These are phyloP conservation scores for Edolisoma coerulescens DNA, from an alignment of 2,113 vertebrate genomes.

Conservation along the genomic window DNA sequence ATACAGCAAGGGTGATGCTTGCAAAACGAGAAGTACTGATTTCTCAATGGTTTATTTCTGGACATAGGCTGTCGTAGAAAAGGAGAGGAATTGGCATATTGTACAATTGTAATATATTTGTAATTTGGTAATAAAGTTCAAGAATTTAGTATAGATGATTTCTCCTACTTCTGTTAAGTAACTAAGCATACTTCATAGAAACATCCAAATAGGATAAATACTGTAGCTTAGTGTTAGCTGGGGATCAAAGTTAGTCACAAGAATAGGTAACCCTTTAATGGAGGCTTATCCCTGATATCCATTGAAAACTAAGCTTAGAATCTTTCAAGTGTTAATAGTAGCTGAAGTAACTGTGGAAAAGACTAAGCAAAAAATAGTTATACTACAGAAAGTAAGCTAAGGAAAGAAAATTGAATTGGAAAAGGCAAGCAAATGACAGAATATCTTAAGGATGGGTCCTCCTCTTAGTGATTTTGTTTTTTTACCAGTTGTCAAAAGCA, in stretches of 20 bases:
- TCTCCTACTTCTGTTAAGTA: not conserved
- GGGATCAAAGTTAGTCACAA: not conserved
- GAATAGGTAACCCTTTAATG: not conserved
- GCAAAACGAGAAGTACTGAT: not conserved
- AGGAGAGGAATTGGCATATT: not conserved
- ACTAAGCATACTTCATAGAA: not conserved
- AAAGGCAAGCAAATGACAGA: not conserved
- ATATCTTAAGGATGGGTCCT: not conserved
- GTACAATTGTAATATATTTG: not conserved
- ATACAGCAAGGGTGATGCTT: not conserved
- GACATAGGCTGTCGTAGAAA: not conserved
- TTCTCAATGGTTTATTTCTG: not conserved
- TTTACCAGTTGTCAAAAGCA: not conserved
- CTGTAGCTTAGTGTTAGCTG: not conserved
- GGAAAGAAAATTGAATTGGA: not conserved
- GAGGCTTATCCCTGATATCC: not conserved
- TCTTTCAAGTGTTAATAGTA: not conserved
- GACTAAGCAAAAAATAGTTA: not conserved
- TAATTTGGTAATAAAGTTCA: not conserved
- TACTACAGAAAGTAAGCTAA: not conserved
- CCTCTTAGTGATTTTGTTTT: not conserved
- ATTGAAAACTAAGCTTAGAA: not conserved
- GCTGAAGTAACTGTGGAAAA: not conserved
- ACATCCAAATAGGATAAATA: not conserved
- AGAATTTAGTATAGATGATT: not conserved